Evolutionary conservation across 2,797 vertebrate species (phyloP).

Genomic region (Salarias fasciatus): DNA sequence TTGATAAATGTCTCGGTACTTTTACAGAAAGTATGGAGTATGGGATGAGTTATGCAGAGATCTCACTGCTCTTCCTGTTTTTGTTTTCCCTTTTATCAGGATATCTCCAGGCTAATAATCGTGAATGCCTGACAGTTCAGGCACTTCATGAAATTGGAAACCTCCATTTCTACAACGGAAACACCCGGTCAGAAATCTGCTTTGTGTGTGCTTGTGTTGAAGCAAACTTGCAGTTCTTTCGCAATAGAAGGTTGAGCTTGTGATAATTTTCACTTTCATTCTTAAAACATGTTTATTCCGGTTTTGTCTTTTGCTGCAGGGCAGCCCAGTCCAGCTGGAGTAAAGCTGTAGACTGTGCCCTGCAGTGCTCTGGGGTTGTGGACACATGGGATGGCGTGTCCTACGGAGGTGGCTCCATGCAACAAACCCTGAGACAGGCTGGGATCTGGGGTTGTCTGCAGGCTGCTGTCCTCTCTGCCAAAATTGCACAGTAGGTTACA

Average conservation of each 20-base stretch:
- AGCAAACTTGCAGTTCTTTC: too few species aligned
- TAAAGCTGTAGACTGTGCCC: slow-evolving; percentile 89
- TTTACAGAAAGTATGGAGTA: neutral
- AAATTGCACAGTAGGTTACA: slow-evolving; percentile 92
- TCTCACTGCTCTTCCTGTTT: slow-evolving; percentile 14
- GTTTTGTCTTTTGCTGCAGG: slow-evolving; percentile 70
- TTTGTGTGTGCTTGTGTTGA: neutral
- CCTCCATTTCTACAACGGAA: slow-evolving; percentile 88
- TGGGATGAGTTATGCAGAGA: neutral
- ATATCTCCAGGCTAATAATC: slow-evolving; percentile 83
- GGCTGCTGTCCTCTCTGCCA: slow-evolving; percentile 89
- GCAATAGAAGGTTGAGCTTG: neutral
- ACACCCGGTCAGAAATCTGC: slow-evolving; percentile 81
- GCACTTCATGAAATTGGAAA: slow-evolving; percentile 92
- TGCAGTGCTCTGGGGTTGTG: slow-evolving; percentile 81
- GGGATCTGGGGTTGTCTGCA: slow-evolving; percentile 95
- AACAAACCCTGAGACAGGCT: slow-evolving; percentile 84
- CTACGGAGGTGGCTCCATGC: slow-evolving; percentile 73
- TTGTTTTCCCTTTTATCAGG: slow-evolving; percentile 73
- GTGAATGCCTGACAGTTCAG: slow-evolving; percentile 86
- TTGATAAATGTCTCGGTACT: too few species aligned
- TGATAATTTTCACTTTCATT: neutral
- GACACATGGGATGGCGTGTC: slow-evolving; percentile 87
- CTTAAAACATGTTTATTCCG: neutral
- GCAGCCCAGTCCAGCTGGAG: slow-evolving; percentile 89